Evolutionary conservation across 1,140 invertebrate genomes (phyloP), one percentile per base, ranked within the genome.

Genomic region (Orius insidiosus): DNA sequence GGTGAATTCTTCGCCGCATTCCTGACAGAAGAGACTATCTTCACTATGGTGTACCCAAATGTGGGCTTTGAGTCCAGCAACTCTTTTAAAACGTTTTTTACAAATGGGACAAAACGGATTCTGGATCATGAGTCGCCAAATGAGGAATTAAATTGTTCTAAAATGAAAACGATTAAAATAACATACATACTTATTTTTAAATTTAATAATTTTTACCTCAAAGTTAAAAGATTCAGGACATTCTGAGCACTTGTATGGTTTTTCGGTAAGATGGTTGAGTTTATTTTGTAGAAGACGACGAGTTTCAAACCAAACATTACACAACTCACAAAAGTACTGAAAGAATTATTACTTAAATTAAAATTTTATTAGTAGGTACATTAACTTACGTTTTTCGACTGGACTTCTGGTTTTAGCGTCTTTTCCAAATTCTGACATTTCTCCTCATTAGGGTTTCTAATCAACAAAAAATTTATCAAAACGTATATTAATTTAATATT

Each of bases 11-110:
- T 78, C 75, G 10, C 72, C 69, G 62, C 79, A 82, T 55, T 78
- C 75, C 7, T 66, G 63, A 57, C 79, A 82, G 52, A 72, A 69
- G 9, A 78, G 59, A 54, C 65, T 73, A 56, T 82, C 78, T 53
- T 81, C 78, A 51, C 69, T 70, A 55, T 78, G 70, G 53, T 82
- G 79, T 5, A 78, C 48, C 55, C 72, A 59, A 48, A 82, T 65
- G 56, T 82, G 79, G n/a, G 75, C 69, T 52, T 78, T 81, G 3
- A 80, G 65, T 59, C 75, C 74, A 10, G 78, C 78, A 35, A 77
- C 60, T 42, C 78, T 62, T 1, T 72, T 67, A 58, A 80, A 80
- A 51, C 67, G 72, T 58, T 63, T 61, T 32, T 63, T 59, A 58
- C 79, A 82, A 53, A 75, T 69, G 0, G 78, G 76, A 62, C 76